Evolutionary conservation across 2,888 invertebrate species (phyloP).

Genomic region (Aleiodes testaceus): DNA sequence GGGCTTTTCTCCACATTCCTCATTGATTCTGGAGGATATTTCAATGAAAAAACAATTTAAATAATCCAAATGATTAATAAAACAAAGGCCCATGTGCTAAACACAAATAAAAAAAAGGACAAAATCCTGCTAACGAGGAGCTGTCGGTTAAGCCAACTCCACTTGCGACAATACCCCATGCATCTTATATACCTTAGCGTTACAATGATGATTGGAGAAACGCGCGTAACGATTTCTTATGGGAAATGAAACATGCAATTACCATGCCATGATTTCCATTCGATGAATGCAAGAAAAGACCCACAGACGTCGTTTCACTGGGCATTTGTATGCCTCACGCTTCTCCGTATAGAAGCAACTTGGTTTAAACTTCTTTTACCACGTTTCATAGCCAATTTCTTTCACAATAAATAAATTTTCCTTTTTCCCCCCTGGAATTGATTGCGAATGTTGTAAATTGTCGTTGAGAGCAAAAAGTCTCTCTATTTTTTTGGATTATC

Average conservation of each 20-base stretch:
- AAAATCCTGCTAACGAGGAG: constrained; percentile 59
- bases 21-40: too few relatives aligned
- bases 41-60: too few relatives aligned
- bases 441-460: neutral
- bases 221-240: constrained; percentile 38
- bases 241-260: constrained; percentile 41
- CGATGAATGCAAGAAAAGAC: constrained; percentile 35
- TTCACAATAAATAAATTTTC: neutral
- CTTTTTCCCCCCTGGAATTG: neutral
- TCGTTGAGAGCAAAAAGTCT: too few relatives aligned
- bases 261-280: constrained; percentile 37
- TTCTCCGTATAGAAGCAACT: neutral
- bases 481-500: too few relatives aligned
- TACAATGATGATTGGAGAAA: constrained; percentile 40
- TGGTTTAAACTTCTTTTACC: constrained; percentile 7
- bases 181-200: constrained; percentile 57
- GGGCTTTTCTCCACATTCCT: neutral
- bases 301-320: constrained; percentile 1
- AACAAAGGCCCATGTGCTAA: too few relatives aligned
- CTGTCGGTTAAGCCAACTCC: constrained; percentile 58
- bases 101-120: neutral
- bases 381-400: constrained; percentile 8
- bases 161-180: constrained; percentile 64
- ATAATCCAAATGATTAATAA: too few relatives aligned
- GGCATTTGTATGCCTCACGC: constrained; percentile 34